Percentiles rank a stretch among this genome's conserved stretches.
Evolutionary conservation across 2,888 invertebrate species (phyloP).

Genomic region (Ptilodon capucinus): DNA sequence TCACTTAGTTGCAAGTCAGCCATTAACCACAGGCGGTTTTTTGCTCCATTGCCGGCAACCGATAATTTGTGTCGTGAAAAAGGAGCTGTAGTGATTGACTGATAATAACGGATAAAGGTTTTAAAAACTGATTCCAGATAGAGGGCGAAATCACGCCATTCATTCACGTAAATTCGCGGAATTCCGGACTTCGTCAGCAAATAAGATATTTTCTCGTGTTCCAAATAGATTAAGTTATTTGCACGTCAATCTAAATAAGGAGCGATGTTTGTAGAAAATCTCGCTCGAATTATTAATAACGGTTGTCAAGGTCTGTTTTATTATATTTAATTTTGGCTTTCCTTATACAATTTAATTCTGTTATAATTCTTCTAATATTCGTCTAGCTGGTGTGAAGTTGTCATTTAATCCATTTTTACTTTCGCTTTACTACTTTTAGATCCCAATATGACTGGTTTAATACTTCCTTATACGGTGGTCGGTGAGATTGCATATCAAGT

Average conservation of each 20-base stretch:
- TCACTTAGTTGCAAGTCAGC: slow-evolving; percentile 41
- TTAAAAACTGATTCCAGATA: slow-evolving; percentile 7
- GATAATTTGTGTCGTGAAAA: slow-evolving; percentile 50
- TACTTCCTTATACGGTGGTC: neutral
- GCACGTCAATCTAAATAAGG: neutral
- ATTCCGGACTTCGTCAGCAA: too few species aligned
- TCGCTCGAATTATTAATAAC: slow-evolving; percentile 16
- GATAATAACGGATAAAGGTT: slow-evolving; percentile 36
- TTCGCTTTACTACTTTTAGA: neutral
- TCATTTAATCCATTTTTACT: too few species aligned
- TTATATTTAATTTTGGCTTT: too few species aligned
- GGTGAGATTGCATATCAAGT: slow-evolving; percentile 24
- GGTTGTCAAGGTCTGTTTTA: too few species aligned
- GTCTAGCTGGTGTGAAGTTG: too few species aligned
- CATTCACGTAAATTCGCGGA: neutral
- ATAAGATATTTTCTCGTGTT: neutral
- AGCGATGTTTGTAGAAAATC: neutral
- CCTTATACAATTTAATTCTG: too few species aligned
- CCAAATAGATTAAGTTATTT: neutral
- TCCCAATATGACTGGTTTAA: neutral
- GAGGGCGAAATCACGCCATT: slow-evolving; percentile 5
- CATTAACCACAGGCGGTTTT: slow-evolving; percentile 35
- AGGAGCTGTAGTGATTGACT: slow-evolving; percentile 36
- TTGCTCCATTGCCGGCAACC: slow-evolving; percentile 36
- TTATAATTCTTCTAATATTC: too few species aligned